These are phyloP conservation scores for Loxodonta africana DNA, from an alignment of 2,113 vertebrate species.

Conservation along the genomic window DNA sequence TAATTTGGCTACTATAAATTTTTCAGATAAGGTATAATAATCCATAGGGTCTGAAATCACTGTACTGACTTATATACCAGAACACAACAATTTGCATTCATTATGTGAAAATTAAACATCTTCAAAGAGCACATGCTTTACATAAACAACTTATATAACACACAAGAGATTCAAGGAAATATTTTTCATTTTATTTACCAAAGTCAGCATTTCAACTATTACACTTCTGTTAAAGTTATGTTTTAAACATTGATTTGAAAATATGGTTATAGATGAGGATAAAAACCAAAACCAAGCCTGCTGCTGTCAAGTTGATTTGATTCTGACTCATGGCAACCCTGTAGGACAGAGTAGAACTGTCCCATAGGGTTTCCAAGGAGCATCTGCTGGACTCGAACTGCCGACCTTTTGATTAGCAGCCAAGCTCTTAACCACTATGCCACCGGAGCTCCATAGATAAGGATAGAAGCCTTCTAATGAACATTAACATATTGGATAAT, in stretches of 20 bases:
- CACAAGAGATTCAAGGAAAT: neutral
- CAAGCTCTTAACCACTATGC: no score
- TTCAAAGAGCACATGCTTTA: neutral
- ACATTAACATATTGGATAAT: neutral
- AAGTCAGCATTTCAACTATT: neutral
- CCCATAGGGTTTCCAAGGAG: no score
- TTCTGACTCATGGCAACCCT: no score
- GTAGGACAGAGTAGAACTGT: no score
- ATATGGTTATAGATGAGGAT: neutral
- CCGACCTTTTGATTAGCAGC: no score
- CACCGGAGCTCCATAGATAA: neutral
- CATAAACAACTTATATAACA: neutral
- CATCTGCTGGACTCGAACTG: no score
- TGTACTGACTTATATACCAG: neutral
- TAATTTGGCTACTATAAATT: neutral
- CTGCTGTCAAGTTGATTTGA: no score
- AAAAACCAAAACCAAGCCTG: no score
- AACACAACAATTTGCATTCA: neutral
- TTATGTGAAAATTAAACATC: constrained; percentile 15
- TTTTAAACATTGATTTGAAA: constrained; percentile 34
- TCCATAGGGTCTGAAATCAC: neutral
- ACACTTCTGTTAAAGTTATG: neutral
- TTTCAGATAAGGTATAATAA: neutral
- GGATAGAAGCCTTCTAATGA: neutral
- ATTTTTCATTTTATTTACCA: neutral